Percentiles rank a stretch among this genome's conserved stretches.
These are phyloP conservation scores for Pseudopleuronectes americanus DNA, from an alignment of 2,797 vertebrate genomes.

Conservation along the genomic window DNA sequence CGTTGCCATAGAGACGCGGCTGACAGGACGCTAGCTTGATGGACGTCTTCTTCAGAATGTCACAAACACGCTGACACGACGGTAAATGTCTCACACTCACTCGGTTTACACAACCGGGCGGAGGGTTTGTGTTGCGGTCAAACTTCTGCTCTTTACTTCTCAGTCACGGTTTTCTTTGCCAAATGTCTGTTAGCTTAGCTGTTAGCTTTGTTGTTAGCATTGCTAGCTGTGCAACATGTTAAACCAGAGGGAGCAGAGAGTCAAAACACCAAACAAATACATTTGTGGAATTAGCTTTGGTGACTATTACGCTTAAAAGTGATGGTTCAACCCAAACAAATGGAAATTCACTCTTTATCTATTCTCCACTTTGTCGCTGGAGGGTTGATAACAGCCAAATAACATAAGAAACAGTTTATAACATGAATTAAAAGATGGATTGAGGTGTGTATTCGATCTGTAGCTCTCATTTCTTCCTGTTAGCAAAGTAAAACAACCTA, in stretches of 20 bases:
- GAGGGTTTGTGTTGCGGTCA: background rate
- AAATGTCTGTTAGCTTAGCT: background rate
- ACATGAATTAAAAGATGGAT: too few species aligned
- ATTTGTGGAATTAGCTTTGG: too few species aligned
- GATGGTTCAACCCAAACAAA: too few species aligned
- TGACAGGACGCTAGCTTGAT: constrained; percentile 18
- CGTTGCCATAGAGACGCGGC: constrained; percentile 80
- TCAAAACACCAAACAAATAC: too few species aligned
- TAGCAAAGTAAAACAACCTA: too few species aligned
- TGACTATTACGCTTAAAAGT: too few species aligned
- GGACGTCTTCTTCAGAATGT: background rate
- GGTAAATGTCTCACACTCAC: background rate
- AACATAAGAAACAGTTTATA: too few species aligned
- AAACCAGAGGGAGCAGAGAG: constrained; percentile 2
- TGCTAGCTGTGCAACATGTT: constrained; percentile 7
- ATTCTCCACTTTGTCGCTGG: too few species aligned
- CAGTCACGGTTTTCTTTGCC: background rate
- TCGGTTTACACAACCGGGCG: accelerated
- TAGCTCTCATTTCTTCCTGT: too few species aligned
- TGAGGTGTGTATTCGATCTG: too few species aligned
- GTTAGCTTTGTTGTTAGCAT: background rate
- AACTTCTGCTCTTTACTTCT: background rate
- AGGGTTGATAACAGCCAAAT: too few species aligned
- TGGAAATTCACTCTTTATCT: too few species aligned
- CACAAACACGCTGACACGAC: constrained; percentile 12